A percentile compares a stretch with the other conserved stretches of the same genome.
Conservation (phyloP, 2,797 vertebrate species). For the Phylloscopus collybita region DNA sequence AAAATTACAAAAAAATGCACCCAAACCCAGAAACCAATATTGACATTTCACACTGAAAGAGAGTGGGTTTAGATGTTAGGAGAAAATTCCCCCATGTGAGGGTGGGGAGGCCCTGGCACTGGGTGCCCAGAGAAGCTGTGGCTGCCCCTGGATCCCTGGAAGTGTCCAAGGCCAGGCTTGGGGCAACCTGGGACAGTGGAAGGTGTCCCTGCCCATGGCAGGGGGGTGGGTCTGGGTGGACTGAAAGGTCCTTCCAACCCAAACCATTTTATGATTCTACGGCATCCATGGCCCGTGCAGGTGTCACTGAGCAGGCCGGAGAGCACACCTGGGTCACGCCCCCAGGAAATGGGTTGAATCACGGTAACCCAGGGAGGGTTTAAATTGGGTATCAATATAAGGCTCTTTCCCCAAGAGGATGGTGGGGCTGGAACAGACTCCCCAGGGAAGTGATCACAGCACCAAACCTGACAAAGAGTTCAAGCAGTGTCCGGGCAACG, state of each 20-base stretch:
- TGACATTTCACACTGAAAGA: background rate
- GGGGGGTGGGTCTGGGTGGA: too few species aligned
- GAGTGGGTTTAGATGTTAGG: background rate
- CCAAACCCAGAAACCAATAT: background rate
- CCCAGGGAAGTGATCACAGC: background rate
- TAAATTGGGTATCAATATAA: accelerated
- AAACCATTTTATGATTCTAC: accelerated
- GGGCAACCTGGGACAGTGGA: accelerated
- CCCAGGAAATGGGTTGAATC: accelerated
- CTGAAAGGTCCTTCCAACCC: background rate
- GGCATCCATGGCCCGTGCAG: accelerated
- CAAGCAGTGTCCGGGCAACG: background rate
- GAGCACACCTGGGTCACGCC: background rate
- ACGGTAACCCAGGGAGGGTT: too few species aligned
- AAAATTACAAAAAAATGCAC: background rate
- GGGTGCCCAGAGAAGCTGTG: accelerated
- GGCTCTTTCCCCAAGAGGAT: too few species aligned
- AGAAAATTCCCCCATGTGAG: background rate
- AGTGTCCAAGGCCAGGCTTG: background rate
- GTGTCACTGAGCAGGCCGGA: accelerated
- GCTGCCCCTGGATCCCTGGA: too few species aligned
- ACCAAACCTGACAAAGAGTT: background rate
- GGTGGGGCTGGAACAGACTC: background rate
- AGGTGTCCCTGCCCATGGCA: background rate
- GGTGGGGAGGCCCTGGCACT: background rate